Conservation (phyloP, 2,888 invertebrate genomes). For the Ochropleura leucogaster region DNA sequence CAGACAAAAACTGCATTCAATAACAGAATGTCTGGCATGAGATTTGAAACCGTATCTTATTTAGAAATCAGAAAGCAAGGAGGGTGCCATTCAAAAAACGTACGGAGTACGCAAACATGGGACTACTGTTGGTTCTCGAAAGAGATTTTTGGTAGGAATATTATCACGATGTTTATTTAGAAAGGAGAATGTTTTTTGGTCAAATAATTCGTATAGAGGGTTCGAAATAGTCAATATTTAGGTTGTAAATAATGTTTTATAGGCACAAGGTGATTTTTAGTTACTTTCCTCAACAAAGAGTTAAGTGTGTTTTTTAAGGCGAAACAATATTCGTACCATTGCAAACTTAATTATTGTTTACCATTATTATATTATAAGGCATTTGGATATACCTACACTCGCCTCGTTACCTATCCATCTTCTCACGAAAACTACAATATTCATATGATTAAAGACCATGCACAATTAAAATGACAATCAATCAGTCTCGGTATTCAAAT, state of each 20-base stretch:
- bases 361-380: not conserved
- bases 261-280: not conserved
- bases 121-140: slow-evolving; percentile 66
- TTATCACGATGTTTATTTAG: slow-evolving; percentile 25
- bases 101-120: slow-evolving; percentile 70
- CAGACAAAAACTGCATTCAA: slow-evolving; percentile 72
- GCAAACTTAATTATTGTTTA: not conserved
- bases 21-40: slow-evolving; percentile 71
- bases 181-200: slow-evolving; percentile 6
- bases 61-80: slow-evolving; percentile 80
- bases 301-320: not conserved
- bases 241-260: slow-evolving; percentile 6
- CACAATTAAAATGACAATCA: slow-evolving; percentile 16
- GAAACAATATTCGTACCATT: not conserved
- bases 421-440: not conserved
- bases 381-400: not conserved
- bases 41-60: slow-evolving; percentile 84
- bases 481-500: not conserved
- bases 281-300: not conserved
- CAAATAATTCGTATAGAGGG: slow-evolving; percentile 1
- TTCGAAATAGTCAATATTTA: slow-evolving; percentile 17
- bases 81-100: slow-evolving; percentile 77
- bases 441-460: not conserved
- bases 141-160: slow-evolving; percentile 24
- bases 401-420: no score